Conservation (phyloP, 2,888 invertebrate genomes). For the Uropetala carovei region DNA sequence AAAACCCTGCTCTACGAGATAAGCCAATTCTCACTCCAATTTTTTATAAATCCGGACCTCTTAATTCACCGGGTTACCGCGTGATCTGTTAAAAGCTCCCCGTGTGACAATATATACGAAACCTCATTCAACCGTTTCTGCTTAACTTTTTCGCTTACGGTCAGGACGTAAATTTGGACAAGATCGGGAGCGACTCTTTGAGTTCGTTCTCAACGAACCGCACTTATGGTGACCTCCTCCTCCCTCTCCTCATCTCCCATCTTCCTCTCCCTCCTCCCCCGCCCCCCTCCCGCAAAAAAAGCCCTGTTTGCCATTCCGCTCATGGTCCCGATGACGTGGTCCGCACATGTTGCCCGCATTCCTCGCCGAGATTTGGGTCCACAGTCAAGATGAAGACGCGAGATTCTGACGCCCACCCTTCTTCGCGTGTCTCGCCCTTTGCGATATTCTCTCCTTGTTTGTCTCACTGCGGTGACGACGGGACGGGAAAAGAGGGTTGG, state of each 20-base stretch:
- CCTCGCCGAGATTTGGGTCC: constrained; percentile 53
- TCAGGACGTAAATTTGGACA: neutral
- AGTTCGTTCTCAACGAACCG: neutral
- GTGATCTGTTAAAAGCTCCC: too few relatives aligned
- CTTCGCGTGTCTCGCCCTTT: neutral
- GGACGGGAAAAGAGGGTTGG: neutral
- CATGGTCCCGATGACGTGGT: constrained; percentile 39
- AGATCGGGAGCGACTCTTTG: neutral
- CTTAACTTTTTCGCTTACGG: too few relatives aligned
- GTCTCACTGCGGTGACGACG: neutral
- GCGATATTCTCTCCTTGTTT: neutral
- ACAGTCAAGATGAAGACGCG: constrained; percentile 38
- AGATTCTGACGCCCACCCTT: constrained; percentile 34
- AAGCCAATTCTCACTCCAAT: too few relatives aligned
- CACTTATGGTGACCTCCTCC: neutral
- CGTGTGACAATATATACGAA: too few relatives aligned
- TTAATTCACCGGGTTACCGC: too few relatives aligned
- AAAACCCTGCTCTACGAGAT: too few relatives aligned
- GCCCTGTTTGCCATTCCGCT: constrained; percentile 34
- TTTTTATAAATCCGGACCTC: too few relatives aligned
- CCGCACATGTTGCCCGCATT: constrained; percentile 7
- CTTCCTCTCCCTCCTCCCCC: neutral
- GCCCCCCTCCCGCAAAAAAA: neutral
- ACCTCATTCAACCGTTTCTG: too few relatives aligned
- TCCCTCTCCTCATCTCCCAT: neutral